These are phyloP conservation scores for Hippoglossus hippoglossus DNA, from an alignment of 2,797 vertebrate genomes.

Conservation along the genomic window DNA sequence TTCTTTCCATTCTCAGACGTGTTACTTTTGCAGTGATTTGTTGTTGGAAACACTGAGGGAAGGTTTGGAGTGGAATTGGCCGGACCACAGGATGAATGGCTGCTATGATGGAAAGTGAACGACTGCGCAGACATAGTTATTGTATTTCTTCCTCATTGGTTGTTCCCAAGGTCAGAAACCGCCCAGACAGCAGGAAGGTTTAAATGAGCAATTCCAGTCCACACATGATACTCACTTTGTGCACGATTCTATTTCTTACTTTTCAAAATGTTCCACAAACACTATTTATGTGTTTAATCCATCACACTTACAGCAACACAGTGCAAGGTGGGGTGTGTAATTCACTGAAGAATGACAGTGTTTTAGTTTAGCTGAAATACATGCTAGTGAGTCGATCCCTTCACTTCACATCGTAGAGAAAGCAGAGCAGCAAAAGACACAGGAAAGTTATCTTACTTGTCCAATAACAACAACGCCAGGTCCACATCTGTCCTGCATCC, in stretches of 20 bases:
- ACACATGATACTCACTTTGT: slow-evolving; percentile 25
- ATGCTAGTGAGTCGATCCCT: too few relatives aligned
- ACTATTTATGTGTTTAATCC: slow-evolving; percentile 42
- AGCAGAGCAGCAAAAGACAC: too few relatives aligned
- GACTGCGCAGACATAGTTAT: slow-evolving; percentile 17
- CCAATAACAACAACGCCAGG: too few relatives aligned
- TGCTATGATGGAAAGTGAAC: slow-evolving; percentile 53
- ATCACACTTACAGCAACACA: slow-evolving; percentile 35
- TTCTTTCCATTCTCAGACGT: not conserved
- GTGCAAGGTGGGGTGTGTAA: too few relatives aligned
- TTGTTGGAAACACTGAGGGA: slow-evolving; percentile 4
- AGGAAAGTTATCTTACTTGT: too few relatives aligned
- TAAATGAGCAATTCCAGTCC: slow-evolving; percentile 50
- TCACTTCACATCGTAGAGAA: too few relatives aligned
- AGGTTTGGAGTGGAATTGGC: not conserved
- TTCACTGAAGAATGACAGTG: too few relatives aligned
- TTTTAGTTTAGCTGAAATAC: too few relatives aligned
- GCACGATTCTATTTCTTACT: slow-evolving; percentile 20
- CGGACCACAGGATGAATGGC: slow-evolving; percentile 38
- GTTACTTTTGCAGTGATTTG: not conserved
- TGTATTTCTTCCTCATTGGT: slow-evolving; percentile 43
- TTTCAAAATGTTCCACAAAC: slow-evolving; percentile 35
- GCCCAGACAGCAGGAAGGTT: slow-evolving; percentile 40
- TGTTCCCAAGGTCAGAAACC: slow-evolving; percentile 48
- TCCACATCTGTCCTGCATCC: too few relatives aligned